phyloP scores from a whole-genome alignment of 2,888 invertebrate genomes.

The Zonitis immaculata region DNA sequence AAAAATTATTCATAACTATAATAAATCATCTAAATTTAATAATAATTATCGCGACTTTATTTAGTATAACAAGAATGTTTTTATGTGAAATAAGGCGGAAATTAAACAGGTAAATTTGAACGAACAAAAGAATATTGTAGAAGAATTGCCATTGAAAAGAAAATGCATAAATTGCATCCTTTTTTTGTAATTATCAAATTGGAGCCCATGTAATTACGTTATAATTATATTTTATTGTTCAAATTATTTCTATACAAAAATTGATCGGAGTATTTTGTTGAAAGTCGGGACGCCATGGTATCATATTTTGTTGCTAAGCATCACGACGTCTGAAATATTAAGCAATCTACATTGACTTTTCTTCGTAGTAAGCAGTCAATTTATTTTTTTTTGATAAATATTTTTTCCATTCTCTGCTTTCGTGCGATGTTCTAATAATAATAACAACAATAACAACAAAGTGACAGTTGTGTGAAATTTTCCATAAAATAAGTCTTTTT shows the following conservation, averaged over 20 bases:
- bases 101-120: neutral
- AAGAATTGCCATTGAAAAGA: neutral
- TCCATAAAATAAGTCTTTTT: no score
- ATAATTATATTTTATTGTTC: no score
- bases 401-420: conserved; percentile 5
- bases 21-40: neutral
- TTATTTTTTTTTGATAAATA: neutral
- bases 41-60: neutral
- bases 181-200: no score
- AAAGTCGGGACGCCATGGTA: conserved; percentile 9
- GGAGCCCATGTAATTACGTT: no score
- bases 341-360: neutral
- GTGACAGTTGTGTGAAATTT: no score
- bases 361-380: neutral
- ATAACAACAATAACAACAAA: neutral
- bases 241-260: no score
- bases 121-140: neutral
- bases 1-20: neutral
- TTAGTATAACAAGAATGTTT: neutral
- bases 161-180: no score
- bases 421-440: neutral
- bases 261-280: neutral
- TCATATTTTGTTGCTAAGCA: conserved; percentile 9
- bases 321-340: conserved; percentile 6
- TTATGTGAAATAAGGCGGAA: neutral